phyloP scores from a whole-genome alignment of 2,113 vertebrate genomes.

The Centrocercus urophasianus region DNA sequence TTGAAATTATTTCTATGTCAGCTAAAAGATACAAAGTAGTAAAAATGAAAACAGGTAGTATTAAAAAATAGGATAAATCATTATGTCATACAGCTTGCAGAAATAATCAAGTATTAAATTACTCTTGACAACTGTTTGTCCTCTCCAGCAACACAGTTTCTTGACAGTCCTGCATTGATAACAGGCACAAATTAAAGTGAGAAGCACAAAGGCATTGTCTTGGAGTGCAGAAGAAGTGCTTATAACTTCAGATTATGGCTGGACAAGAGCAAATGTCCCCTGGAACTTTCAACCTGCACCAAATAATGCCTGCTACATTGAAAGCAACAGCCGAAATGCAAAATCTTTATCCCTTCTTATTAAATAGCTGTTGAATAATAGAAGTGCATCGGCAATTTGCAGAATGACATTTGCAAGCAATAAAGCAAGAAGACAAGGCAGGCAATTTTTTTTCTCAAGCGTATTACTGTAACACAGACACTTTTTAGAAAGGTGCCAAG shows the following conservation, averaged over 20 bases:
- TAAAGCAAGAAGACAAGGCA: slow-evolving; percentile 14
- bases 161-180: background rate
- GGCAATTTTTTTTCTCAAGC: background rate
- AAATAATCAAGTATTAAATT: background rate
- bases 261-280: background rate
- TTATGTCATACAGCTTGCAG: slow-evolving; percentile 17
- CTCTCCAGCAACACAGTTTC: background rate
- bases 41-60: slow-evolving; percentile 15
- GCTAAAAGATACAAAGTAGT: background rate
- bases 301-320: background rate
- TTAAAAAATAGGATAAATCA: slow-evolving; percentile 28
- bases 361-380: slow-evolving; percentile 37
- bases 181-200: background rate
- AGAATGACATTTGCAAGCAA: slow-evolving; percentile 21
- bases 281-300: background rate
- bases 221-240: background rate
- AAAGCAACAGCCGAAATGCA: slow-evolving; percentile 37
- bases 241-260: background rate
- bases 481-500: background rate
- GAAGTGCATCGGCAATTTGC: background rate
- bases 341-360: slow-evolving; percentile 45
- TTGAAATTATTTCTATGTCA: slow-evolving; percentile 8
- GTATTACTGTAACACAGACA: background rate
- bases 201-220: background rate
- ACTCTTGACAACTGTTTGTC: background rate